Base-by-base conservation (phyloP, 2,113 vertebrate species). In the Notarius lentiginosus region DNA sequence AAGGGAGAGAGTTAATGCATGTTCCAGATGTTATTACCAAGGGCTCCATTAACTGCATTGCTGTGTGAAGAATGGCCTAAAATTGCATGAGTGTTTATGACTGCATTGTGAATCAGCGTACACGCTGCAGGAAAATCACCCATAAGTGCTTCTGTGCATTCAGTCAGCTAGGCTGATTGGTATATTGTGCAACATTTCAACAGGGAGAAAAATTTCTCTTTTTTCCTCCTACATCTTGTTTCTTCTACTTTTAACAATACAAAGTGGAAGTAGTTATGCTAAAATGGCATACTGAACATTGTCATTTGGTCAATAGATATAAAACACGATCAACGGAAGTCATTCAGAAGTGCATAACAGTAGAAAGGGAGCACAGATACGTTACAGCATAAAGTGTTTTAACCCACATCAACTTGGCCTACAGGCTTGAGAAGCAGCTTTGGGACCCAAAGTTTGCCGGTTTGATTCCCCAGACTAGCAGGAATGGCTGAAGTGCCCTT, bases 1-100 rank as follows among this genome's bases (percentile, higher is more conserved):
- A 84, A 82, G 47, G 27, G 22, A 88, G 75, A 84, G 82, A 27
- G 88, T 83, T 87, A 86, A 88, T 87, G 88, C 73, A 65, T 82
- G 73, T 86, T 86, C 87, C 84, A 91, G 90, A 89, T 88, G 90
- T 89, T 88, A 83, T 89, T 87, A 89, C 87, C 79, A 89, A 89
- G 85, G 76, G 88, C 86, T 89, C 88, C 87, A 89, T 89, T 91
- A 86, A 85, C 88, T 84, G 82, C 83, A 89, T 85, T 86, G 72
- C 85, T 87, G 84, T 47, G 72, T 87, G 79, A 87, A 88, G 86
- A 89, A 89, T 86, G 49, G 86, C 27, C 72, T 66, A 83, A 87
- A 88, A 89, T 86, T 89, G 88, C 82, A 49, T 49, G 58, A 53
- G 75, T 82, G 81, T 89, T 88, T 86, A 81, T 86, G 73, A 80